These are phyloP conservation scores for Pollimyrus isidori DNA, from an alignment of 2,113 vertebrate species.

Conservation along the genomic window DNA sequence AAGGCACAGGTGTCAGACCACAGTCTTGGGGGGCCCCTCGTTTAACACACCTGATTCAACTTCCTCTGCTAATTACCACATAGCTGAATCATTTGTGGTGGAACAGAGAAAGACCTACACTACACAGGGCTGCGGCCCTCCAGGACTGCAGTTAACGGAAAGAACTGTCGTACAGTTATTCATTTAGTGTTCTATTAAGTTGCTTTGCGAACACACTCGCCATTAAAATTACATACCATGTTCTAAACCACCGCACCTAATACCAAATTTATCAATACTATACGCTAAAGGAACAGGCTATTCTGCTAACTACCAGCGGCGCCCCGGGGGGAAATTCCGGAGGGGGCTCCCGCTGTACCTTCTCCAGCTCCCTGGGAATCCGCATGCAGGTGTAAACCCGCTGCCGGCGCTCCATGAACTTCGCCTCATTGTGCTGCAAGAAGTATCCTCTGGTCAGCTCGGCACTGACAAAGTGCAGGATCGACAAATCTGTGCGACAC, in stretches of 20 bases:
- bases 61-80: too few species aligned
- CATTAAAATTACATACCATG: neutral
- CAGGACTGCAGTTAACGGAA: neutral
- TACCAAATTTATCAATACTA: neutral
- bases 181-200: neutral
- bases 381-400: constrained; percentile 93
- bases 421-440: constrained; percentile 96
- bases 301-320: neutral
- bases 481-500: constrained; percentile 71
- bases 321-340: too few species aligned
- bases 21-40: too few species aligned
- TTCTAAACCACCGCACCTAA: neutral
- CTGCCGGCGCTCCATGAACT: constrained; percentile 88
- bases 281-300: neutral
- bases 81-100: too few species aligned
- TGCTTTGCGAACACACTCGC: neutral
- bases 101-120: too few species aligned
- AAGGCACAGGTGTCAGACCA: neutral
- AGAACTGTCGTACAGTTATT: neutral
- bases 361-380: constrained; percentile 93
- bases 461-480: constrained; percentile 82
- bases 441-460: constrained; percentile 96
- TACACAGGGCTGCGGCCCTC: too few species aligned
- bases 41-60: too few species aligned
- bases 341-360: constrained; percentile 72